Evolutionary conservation across 2,888 invertebrate genomes (phyloP).

Genomic region (Parelbella ahira): DNA sequence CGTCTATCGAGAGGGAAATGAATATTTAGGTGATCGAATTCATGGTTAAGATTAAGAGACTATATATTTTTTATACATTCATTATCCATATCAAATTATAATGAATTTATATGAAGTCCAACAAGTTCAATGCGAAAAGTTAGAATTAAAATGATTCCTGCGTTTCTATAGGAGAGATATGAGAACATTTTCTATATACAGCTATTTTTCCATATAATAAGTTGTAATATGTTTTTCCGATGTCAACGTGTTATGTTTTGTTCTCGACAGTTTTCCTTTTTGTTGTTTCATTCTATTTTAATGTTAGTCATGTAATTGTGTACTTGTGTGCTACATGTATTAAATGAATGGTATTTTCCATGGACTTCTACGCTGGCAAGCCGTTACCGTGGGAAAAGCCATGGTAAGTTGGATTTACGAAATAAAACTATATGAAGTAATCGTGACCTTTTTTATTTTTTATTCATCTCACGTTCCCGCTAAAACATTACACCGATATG

Average conservation of each 20-base stretch:
- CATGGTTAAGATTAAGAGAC: too few species aligned
- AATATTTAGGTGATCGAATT: too few species aligned
- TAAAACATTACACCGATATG: conserved; percentile 22
- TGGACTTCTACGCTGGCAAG: conserved; percentile 73
- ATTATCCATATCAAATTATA: background rate
- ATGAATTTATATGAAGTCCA: too few species aligned
- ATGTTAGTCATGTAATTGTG: conserved; percentile 40
- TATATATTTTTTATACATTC: conserved; percentile 20
- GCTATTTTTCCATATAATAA: conserved; percentile 27
- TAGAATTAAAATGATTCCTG: too few species aligned
- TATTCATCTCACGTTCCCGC: conserved; percentile 36
- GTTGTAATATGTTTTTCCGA: conserved; percentile 26
- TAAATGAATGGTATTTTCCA: conserved; percentile 72
- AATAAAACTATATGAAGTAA: conserved; percentile 57
- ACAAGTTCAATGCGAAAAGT: too few species aligned
- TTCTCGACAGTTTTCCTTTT: conserved; percentile 8
- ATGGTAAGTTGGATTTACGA: conserved; percentile 69
- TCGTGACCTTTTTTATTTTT: conserved; percentile 37
- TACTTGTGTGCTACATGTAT: conserved; percentile 58
- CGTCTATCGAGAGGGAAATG: too few species aligned
- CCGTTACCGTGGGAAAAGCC: conserved; percentile 69
- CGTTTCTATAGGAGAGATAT: too few species aligned
- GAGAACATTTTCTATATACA: conserved; percentile 24
- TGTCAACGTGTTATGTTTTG: conserved; percentile 11
- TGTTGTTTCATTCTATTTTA: conserved; percentile 30